Conservation (phyloP, 2,797 vertebrate species). For the Tiaroga cobitis region DNA sequence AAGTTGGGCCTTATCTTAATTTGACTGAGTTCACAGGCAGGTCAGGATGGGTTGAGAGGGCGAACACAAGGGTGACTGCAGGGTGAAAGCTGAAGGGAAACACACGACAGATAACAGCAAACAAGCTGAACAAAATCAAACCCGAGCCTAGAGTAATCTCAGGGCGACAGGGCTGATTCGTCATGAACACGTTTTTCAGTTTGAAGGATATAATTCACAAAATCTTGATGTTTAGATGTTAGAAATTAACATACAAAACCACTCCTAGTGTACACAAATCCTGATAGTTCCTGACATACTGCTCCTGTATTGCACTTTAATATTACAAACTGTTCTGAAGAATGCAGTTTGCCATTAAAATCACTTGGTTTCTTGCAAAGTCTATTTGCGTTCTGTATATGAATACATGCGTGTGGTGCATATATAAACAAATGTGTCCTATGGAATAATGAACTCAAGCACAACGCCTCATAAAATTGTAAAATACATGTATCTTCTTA, state of each 20-base stretch:
- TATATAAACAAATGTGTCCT: no score
- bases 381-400: not conserved
- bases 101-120: conserved; percentile 8
- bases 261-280: not conserved
- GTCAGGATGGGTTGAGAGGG: conserved; percentile 36
- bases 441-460: not conserved
- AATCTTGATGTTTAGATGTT: not conserved
- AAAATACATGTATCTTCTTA: not conserved
- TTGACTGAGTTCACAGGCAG: conserved; percentile 53
- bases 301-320: not conserved
- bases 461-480: not conserved
- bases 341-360: not conserved
- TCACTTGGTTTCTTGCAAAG: not conserved
- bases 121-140: not conserved
- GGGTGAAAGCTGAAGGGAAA: conserved; percentile 10
- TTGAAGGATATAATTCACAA: not conserved
- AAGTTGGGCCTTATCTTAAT: conserved; percentile 62
- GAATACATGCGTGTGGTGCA: no score
- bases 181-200: not conserved
- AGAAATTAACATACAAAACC: not conserved
- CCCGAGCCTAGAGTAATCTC: not conserved
- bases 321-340: not conserved
- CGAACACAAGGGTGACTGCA: not conserved
- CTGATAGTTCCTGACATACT: not conserved
- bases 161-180: not conserved